phyloP scores from a whole-genome alignment of 2,113 vertebrate species.

The Misgurnus anguillicaudatus region DNA sequence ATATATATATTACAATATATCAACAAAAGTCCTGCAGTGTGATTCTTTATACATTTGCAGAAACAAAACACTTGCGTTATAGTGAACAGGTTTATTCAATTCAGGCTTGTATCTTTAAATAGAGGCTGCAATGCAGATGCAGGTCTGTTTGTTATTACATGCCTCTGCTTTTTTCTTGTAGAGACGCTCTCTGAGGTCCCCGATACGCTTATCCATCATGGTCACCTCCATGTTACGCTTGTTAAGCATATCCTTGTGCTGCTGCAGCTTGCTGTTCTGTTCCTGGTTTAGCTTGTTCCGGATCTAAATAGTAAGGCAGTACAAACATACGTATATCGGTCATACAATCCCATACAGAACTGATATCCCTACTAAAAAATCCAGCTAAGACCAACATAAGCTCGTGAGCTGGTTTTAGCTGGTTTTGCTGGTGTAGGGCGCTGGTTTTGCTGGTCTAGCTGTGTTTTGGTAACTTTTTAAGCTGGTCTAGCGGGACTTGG shows the following conservation, averaged over 20 bases:
- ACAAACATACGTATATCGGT: not conserved
- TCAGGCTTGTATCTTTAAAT: not conserved
- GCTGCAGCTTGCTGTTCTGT: slow-evolving; percentile 94
- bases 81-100: not conserved
- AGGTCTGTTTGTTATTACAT: slow-evolving; percentile 84
- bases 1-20: not conserved
- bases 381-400: too few relatives aligned
- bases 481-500: too few relatives aligned
- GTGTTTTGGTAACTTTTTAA: too few relatives aligned
- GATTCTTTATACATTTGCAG: not conserved
- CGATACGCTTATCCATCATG: slow-evolving; percentile 97
- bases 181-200: slow-evolving; percentile 91
- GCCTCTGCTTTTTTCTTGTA: slow-evolving; percentile 98
- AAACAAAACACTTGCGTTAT: not conserved
- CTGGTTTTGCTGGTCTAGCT: too few relatives aligned
- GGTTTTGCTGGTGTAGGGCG: too few relatives aligned
- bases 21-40: not conserved
- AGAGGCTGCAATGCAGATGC: slow-evolving; percentile 57
- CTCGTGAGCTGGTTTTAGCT: too few relatives aligned
- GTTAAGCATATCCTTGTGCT: slow-evolving; percentile 95
- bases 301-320: slow-evolving; percentile 74
- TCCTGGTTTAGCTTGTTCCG: slow-evolving; percentile 98
- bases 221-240: slow-evolving; percentile 97
- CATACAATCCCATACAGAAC: slow-evolving; percentile 15
- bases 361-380: too few relatives aligned